Conservation (phyloP, 2,797 vertebrate genomes). For the Poecile montanus region DNA sequence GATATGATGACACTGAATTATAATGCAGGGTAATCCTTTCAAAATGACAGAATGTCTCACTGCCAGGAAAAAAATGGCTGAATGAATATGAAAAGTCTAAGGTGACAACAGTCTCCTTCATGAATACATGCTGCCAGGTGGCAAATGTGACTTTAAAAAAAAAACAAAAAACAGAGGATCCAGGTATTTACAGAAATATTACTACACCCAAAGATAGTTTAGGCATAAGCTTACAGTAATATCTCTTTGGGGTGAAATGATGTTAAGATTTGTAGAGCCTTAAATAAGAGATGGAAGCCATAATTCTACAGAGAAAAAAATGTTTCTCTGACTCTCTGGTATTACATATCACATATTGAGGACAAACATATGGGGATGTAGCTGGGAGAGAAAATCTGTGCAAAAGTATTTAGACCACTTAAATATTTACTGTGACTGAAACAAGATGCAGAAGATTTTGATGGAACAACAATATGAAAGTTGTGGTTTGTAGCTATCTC, state of each 20-base stretch:
- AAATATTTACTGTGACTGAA: background rate
- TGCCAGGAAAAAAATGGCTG: background rate
- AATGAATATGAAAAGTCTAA: background rate
- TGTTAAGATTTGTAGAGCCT: background rate
- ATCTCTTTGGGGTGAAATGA: background rate
- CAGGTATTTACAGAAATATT: background rate
- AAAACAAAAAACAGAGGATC: background rate
- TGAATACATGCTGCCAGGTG: background rate
- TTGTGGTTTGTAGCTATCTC: background rate
- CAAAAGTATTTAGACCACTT: background rate
- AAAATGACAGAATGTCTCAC: background rate
- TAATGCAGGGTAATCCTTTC: constrained; percentile 27
- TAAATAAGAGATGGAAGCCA: background rate
- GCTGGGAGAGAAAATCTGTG: background rate
- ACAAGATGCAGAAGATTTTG: background rate
- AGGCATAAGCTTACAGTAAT: background rate
- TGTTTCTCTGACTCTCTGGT: background rate
- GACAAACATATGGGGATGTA: background rate
- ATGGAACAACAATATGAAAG: background rate
- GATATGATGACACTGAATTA: constrained; percentile 5
- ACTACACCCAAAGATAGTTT: background rate
- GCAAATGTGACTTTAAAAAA: background rate
- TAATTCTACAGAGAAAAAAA: background rate
- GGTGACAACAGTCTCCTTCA: background rate
- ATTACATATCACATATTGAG: background rate